Evolutionary conservation across 2,888 invertebrate genomes (phyloP).

Genomic region (Diarsia rubi): DNA sequence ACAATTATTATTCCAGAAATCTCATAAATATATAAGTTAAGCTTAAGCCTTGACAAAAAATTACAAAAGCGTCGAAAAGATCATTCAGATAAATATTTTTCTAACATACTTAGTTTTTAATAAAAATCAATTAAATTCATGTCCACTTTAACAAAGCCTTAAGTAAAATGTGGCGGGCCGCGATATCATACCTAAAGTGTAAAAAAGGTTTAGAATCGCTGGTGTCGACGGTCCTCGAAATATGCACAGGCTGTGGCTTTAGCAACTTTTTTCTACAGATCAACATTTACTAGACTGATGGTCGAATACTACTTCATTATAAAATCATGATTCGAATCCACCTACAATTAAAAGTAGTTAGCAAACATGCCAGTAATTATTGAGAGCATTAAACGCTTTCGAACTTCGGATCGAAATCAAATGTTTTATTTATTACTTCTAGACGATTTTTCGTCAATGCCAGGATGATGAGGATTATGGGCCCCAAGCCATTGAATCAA

Average conservation of each 20-base stretch:
- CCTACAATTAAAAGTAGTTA: constrained; percentile 74
- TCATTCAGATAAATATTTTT: background rate
- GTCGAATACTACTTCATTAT: constrained; percentile 50
- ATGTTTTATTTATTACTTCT: constrained; percentile 65
- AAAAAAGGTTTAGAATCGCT: background rate
- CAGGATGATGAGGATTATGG: constrained; percentile 67
- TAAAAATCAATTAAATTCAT: background rate
- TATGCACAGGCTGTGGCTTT: constrained; percentile 49
- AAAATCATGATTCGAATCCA: constrained; percentile 70
- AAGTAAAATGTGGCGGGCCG: background rate
- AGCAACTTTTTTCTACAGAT: constrained; percentile 42
- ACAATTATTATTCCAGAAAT: no score
- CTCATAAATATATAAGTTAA: no score
- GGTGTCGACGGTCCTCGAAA: constrained; percentile 42
- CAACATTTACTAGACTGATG: constrained; percentile 36
- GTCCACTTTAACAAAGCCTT: background rate
- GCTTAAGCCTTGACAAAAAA: no score
- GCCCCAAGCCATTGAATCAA: constrained; percentile 44
- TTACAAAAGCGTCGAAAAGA: background rate
- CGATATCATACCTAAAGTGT: background rate
- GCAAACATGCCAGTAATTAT: constrained; percentile 76
- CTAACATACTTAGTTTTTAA: background rate
- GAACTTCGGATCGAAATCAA: constrained; percentile 61
- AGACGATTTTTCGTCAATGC: constrained; percentile 67
- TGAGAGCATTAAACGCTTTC: constrained; percentile 71